phyloP scores from a whole-genome alignment of 2,113 vertebrate species.

The Gobius niger region DNA sequence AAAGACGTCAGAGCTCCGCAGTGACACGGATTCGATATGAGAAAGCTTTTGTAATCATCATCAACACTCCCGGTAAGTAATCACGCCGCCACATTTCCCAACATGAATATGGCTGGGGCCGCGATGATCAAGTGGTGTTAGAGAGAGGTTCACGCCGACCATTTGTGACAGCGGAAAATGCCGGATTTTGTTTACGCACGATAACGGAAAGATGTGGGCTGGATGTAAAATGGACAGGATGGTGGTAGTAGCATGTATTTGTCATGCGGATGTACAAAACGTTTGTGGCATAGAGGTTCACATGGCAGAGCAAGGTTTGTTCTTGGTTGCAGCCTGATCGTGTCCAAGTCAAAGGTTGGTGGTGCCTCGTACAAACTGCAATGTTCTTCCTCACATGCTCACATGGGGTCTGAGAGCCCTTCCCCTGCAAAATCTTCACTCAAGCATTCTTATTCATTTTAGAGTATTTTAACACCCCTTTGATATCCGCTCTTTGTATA shows the following conservation, averaged over 20 bases:
- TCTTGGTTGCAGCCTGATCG: too few relatives aligned
- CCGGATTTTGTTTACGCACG: background rate
- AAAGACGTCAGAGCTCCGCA: conserved; percentile 19
- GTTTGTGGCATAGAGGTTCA: too few relatives aligned
- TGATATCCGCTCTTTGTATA: too few relatives aligned
- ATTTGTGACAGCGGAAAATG: conserved; percentile 2
- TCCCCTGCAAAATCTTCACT: too few relatives aligned
- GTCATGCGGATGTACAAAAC: background rate
- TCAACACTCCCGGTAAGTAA: conserved; percentile 37
- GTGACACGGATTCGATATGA: conserved; percentile 17
- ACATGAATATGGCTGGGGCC: conserved; percentile 25
- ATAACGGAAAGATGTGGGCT: background rate
- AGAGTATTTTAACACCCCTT: too few relatives aligned
- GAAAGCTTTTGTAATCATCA: conserved; percentile 35
- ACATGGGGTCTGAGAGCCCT: too few relatives aligned
- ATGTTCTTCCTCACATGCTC: too few relatives aligned
- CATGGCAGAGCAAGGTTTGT: too few relatives aligned
- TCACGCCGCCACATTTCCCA: conserved; percentile 32
- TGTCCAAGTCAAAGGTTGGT: too few relatives aligned
- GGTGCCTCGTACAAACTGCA: too few relatives aligned
- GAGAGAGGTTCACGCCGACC: conserved; percentile 34
- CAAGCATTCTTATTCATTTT: too few relatives aligned
- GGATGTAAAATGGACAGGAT: background rate
- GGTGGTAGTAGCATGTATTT: background rate
- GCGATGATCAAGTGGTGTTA: conserved; percentile 42